Evolutionary conservation across 2,888 invertebrate genomes (phyloP).

Genomic region (Schizotus pectinicornis): DNA sequence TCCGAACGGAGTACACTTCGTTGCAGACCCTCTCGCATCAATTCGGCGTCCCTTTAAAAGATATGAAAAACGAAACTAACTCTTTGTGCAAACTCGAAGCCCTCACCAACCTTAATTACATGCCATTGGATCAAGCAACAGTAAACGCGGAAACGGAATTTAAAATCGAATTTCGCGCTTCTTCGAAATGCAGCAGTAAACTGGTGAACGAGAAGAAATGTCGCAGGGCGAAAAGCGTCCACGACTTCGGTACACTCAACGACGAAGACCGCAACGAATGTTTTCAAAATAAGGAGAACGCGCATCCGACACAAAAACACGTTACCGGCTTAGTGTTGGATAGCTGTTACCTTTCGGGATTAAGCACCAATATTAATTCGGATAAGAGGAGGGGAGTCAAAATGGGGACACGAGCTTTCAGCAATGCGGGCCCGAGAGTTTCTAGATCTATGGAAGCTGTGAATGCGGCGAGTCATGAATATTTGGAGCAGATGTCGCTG

Average conservation of each 20-base stretch:
- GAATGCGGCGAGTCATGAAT: conserved; percentile 48
- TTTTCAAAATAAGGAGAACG: conserved; percentile 74
- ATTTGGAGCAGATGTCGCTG: conserved; percentile 54
- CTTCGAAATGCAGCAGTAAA: conserved; percentile 38
- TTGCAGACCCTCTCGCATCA: conserved; percentile 68
- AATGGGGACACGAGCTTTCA: conserved; percentile 75
- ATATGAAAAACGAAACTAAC: conserved; percentile 58
- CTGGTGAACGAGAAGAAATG: conserved; percentile 36
- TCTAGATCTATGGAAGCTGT: conserved; percentile 56
- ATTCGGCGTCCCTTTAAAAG: conserved; percentile 63
- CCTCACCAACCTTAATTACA: conserved; percentile 46
- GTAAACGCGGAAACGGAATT: conserved; percentile 54
- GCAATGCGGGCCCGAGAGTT: conserved; percentile 46
- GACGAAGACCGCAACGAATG: conserved; percentile 63
- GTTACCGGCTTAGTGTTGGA: conserved; percentile 47
- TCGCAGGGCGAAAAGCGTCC: conserved; percentile 61
- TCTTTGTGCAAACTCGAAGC: conserved; percentile 55
- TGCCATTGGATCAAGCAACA: conserved; percentile 41
- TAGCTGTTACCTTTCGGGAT: conserved; percentile 50
- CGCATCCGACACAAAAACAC: conserved; percentile 60
- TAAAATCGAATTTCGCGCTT: conserved; percentile 53
- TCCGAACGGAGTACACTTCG: conserved; percentile 75
- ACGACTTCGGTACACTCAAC: conserved; percentile 59
- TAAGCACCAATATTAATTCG: conserved; percentile 32
- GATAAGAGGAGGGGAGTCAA: conserved; percentile 61